Evolutionary conservation across 2,797 vertebrate species (phyloP), one percentile per base, ranked within the genome.

Genomic region (Cyclopterus lumpus): DNA sequence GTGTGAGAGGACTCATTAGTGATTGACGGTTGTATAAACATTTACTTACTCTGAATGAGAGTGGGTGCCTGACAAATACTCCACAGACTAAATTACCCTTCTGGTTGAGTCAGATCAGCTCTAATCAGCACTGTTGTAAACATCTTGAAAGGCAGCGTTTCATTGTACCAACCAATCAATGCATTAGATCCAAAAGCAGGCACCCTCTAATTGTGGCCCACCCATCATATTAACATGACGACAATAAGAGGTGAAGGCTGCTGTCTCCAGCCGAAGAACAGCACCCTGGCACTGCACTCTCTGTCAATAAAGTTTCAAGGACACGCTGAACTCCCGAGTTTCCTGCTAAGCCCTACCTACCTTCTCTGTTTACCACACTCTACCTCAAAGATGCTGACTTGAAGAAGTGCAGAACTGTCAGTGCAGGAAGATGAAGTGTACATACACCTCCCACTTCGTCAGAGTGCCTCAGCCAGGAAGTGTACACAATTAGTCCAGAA

Each of bases 371-470:
- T 90, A 90, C 89, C 83, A 67, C 71, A 11, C 84, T 78, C 74
- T 24, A 67, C 84, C 88, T 89, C 80, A 90, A 89, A 93, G 84
- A 91, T 93, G 92, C 92, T 94, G 94, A 94, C 83, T 92, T 79
- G 84, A 55, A 84, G 90, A 87, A 89, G 89, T 71, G 67, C 15
- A 62, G 82, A 74, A 82, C 88, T 91, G 91, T 93, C 89, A 89
- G 83, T 26, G 85, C 78, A 73, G 86, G 81, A 91, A 91, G 92
- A 93, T 93, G 88, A 93, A 94, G 91, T 89, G 89, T 55, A 64
- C 75, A 32, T 26, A 79, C 80, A 51, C 88, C 89, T 90, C 92
- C 88, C 86, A 90, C 90, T 92, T 84, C 64, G 75, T 85, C 81
- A 83, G 81, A 86, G 80, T 64, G 79, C 83, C 79, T 86, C 73